Base-by-base conservation (phyloP, 2,113 vertebrate species). In the Anarrhichthys ocellatus region DNA sequence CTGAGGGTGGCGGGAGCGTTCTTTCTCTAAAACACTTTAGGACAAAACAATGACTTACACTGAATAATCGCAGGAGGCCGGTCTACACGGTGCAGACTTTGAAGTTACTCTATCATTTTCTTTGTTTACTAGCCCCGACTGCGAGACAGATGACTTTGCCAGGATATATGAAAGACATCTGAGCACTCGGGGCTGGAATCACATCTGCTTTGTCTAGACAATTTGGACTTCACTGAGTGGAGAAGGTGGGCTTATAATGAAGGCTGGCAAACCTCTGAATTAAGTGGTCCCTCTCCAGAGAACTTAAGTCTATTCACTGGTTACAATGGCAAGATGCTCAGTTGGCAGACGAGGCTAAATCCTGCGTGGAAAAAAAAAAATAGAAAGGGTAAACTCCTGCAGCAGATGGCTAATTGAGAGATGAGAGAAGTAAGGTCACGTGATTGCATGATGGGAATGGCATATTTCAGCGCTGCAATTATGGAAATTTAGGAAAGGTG, bases 361-460 rank as follows among this genome's bases (percentile, higher is more conserved):
- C 78, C 78, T 76, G 65, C 18, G 46, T 63, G 66, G 42, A 74
- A 71, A n/a, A 59, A 24, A 29, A 59, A 11, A 34, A 34, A 34
- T 32, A 27, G 34, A 34, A 34, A 7, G 24, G 20, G 20, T 54
- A 40, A 48, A 66, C 68, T 67, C 66, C 83, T 71, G 32, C 61
- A 78, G 80, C 75, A 83, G 68, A 79, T 77, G 76, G 78, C 64
- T 80, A 61, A 83, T 81, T 62, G 64, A 46, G 67, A 52, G 27
- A 83, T 59, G 27, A 77, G 38, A 46, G 52, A 56, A 81, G 65
- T 44, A 15, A 66, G 80, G 75, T 78, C 20, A 56, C 10, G 54
- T 61, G 36, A 17, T 10, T 62, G 8, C 27, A 76, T 73, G 2
- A 73, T 50, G 52, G 50, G 62, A 15, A 40, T 17, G 32, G 13